Evolutionary conservation across 2,113 vertebrate species (phyloP).

Genomic region (Vulpes lagopus): DNA sequence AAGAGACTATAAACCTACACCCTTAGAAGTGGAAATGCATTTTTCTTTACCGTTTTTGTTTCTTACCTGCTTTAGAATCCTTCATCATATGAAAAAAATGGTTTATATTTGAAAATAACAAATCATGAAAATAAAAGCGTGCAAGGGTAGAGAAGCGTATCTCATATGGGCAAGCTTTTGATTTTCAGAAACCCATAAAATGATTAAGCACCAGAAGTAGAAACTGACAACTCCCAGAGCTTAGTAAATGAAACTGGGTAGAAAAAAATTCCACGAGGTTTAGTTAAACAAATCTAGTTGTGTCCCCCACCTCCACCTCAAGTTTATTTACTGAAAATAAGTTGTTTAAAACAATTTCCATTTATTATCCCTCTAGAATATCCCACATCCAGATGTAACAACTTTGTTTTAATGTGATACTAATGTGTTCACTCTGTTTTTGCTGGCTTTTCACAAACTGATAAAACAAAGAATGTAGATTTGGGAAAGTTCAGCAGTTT

Average conservation of each 20-base stretch:
- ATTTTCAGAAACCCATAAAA: conserved; percentile 56
- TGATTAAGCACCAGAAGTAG: conserved; percentile 20
- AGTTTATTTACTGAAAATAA: conserved; percentile 37
- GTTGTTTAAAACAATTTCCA: not conserved
- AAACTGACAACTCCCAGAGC: conserved; percentile 20
- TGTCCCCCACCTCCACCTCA: not conserved
- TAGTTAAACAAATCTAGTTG: not conserved
- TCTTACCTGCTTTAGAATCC: conserved; percentile 58
- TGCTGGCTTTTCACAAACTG: conserved; percentile 50
- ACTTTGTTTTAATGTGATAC: conserved; percentile 51
- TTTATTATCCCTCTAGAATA: not conserved
- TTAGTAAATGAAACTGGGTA: conserved; percentile 62
- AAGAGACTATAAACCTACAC: conserved; percentile 32
- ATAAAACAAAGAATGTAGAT: conserved; percentile 32
- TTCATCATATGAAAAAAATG: conserved; percentile 41
- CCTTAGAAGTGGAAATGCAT: not conserved
- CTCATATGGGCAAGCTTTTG: conserved; percentile 39
- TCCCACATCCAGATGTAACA: conserved; percentile 28
- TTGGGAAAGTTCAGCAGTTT: conserved; percentile 17
- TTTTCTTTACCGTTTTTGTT: conserved; percentile 47
- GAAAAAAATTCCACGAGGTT: conserved; percentile 14
- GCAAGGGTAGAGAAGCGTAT: not conserved
- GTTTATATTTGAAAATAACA: conserved; percentile 61
- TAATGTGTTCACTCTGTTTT: conserved; percentile 6
- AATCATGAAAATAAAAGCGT: conserved; percentile 55